phyloP scores from a whole-genome alignment of 2,888 invertebrate genomes.

The Pecten maximus region DNA sequence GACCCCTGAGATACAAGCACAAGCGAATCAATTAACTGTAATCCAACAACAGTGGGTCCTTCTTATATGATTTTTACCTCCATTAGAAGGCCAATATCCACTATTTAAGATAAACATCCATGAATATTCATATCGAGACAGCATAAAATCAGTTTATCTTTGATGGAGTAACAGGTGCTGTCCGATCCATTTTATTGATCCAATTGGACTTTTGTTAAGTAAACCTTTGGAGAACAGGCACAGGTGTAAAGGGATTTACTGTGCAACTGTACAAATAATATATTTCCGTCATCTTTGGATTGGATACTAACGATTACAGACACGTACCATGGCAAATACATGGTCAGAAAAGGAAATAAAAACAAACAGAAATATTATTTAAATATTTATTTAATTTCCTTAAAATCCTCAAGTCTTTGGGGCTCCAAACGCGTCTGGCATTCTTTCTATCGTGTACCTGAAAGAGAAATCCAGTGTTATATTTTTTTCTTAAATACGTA shows the following conservation, averaged over 20 bases:
- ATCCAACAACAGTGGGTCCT: background rate
- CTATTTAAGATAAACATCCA: background rate
- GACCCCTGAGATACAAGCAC: background rate
- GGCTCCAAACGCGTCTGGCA: conserved; percentile 99
- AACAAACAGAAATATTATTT: too few relatives aligned
- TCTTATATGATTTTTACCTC: background rate
- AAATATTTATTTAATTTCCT: background rate
- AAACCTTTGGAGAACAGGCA: background rate
- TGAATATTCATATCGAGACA: background rate
- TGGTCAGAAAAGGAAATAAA: too few relatives aligned
- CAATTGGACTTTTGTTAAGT: background rate
- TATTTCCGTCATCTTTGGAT: too few relatives aligned
- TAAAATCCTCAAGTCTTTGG: conserved; percentile 83
- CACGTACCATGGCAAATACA: too few relatives aligned
- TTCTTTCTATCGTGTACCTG: conserved; percentile 96
- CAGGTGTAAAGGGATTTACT: too few relatives aligned
- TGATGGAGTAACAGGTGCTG: background rate
- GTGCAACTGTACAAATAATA: too few relatives aligned
- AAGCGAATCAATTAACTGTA: background rate
- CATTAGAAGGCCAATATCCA: background rate
- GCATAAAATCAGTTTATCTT: background rate
- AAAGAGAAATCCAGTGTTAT: conserved; percentile 58
- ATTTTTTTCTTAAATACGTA: background rate
- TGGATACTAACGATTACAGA: too few relatives aligned
- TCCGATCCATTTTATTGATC: background rate